Evolutionary conservation across 2,888 invertebrate species (phyloP), one percentile per base, ranked within the genome.

Genomic region (Epinotia nisella): DNA sequence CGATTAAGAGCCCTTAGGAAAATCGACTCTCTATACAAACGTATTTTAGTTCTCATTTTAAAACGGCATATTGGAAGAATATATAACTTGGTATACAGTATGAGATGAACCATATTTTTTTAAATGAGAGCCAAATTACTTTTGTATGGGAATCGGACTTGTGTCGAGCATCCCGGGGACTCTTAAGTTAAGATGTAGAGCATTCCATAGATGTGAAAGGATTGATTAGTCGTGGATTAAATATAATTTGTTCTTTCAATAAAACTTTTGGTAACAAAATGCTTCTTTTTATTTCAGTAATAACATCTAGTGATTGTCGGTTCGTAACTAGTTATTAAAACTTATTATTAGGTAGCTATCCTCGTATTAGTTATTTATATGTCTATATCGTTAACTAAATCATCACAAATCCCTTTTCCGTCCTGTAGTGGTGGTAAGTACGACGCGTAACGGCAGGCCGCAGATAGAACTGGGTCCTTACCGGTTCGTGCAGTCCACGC

Each of bases 391-490:
- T 19, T 45, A 13, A 41, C 1, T 15, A 5, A 45, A 13, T 49
- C 17, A 55, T n/a, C 45, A n/a, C 4, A 21, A 41, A 56, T 68
- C 49, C 67, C 29, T 58, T 29, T 49, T 15, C 59, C 29, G 2
- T 17, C 45, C 15, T 13, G 29, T 45, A 71, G 71, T 71, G 64
- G 53, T 60, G 55, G 65, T 65, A n/a, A 70, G 70, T 39, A 60
- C 51, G 39, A 70, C 74, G 59, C 58, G 70, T 15, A 59, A 45
- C 35, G 75, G 76, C 39, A 76, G 64, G 11, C 75, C 75, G 2
- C 61, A 69, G 35, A 53, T 76, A 45, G 64, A 59, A 41, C 56
- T 75, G 0, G 76, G 75, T 10, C 61, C 58, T 53, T 74, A 74
- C 69, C 68, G 73, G 61, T 76, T 74, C 64, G 49, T 9, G n/a